phyloP scores from a whole-genome alignment of 1,140 invertebrate genomes.

The Bombus ignitus region DNA sequence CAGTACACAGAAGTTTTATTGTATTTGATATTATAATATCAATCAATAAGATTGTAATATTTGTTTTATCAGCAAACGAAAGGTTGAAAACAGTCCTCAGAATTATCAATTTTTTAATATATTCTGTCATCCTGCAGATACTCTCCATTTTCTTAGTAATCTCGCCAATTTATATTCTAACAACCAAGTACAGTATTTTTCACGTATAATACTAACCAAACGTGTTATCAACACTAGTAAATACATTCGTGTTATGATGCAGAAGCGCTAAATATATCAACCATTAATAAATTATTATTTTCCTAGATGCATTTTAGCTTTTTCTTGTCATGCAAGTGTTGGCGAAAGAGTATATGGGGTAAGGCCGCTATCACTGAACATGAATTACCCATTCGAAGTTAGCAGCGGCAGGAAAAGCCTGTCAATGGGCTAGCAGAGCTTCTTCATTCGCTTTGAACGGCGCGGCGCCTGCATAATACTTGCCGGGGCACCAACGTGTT shows the following conservation, averaged over 20 bases:
- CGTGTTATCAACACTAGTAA: no score
- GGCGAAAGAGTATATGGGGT: constrained; percentile 14
- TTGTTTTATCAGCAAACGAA: not conserved
- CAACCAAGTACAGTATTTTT: no score
- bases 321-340: not conserved
- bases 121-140: no score
- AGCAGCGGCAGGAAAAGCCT: constrained; percentile 35
- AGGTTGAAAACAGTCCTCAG: not conserved
- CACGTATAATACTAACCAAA: no score
- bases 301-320: not conserved
- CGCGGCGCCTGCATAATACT: constrained; percentile 47
- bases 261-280: not conserved
- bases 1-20: no score
- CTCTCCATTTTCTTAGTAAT: no score
- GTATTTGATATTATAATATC: no score
- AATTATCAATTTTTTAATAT: no score
- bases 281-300: not conserved
- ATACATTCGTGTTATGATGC: not conserved
- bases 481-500: constrained; percentile 6
- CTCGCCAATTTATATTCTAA: no score
- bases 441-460: constrained; percentile 13
- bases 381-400: constrained; percentile 45
- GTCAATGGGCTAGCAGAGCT: constrained; percentile 33
- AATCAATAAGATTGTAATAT: not conserved
- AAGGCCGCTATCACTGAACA: constrained; percentile 31